Base-by-base conservation (phyloP, 2,797 vertebrate genomes). In the Microctenopoma stevenorrisi region DNA sequence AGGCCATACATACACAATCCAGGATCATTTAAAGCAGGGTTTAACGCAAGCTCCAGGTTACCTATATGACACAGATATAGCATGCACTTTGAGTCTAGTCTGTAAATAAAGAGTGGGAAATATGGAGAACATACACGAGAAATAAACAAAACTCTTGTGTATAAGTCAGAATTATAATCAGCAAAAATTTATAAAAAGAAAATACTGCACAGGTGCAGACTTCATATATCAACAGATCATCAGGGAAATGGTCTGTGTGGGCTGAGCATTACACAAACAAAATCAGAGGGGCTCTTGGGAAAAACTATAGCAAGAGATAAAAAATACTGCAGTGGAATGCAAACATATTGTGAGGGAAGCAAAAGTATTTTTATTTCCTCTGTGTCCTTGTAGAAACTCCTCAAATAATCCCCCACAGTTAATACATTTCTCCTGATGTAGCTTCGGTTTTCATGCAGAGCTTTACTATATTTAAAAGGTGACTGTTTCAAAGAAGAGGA, bases 291-390 rank as follows among this genome's bases (percentile, higher is more conserved):
- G 37, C 55, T 70, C 37, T 2, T 15, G 22, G 57, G 56, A 5
- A 38, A 14, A 51, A 56, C 18, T 47, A 28, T 44, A 51, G 44
- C 11, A 10, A 44, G 12, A 53, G 30, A 68, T 81, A 37, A 49
- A 15, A 56, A 52, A 65, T 67, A 69, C 54, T 78, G 38, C 38
- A 54, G 1, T 9, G 38, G 16, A 70, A 68, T 52, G 42, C 37
- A 60, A 72, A 40, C 38, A 40, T 25, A 64, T 58, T 65, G 26
- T 53, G 30, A 61, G 28, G 25, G 74, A 76, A 69, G 63, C 7
- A 52, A 14, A 76, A 72, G 44, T 75, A 58, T 74, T 72, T 64
- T 73, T 65, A 60, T 55, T 74, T 70, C 64, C 63, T 16, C 40
- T 38, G 18, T 8, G 30, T 38, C n/a, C 16, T 69, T 37, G 2